Evolutionary conservation across 64 coral and sea anemone genomes (phyloP), one percentile per base, ranked within the genome.

Genomic region (Orbicella faveolata): DNA sequence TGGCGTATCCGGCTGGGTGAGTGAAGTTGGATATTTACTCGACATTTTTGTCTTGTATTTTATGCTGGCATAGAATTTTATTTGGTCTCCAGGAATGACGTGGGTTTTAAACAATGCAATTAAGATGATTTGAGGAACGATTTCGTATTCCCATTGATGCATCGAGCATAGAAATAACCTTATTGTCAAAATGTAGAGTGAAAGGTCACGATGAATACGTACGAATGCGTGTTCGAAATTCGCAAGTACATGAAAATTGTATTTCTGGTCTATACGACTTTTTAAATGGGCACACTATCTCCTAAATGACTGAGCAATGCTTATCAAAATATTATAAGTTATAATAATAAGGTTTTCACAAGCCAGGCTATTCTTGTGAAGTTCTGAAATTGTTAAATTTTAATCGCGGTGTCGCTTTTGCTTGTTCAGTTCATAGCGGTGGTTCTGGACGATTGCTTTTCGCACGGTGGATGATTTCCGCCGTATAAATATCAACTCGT

Each of bases 1-100:
- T 96, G 33, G 97, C 97, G 1, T 99, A 93, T 75, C 94, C 97
- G 3, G 97, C 97, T 6, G 97, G 97, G 97, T 99, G 91, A 91
- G 97, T 87, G 10, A 55, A 9, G 12, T 4, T 55, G 3, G 6
- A 30, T 14, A 1, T 64, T 25, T 36, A 48, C 2, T 23, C 39
- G 70, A 75, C 44, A 25, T 54, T 11, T 55, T 57, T 23, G 44
- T 78, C 20, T 78, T 52, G 23, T 33, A 26, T 26, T 21, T 67
- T 70, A 26, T 70, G 67, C 67, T 26, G 25, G 75, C 75, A 78
- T 52, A 78, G 15, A 37, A 78, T 41, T 33, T 52, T 57, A 33
- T 30, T 59, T 79, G 21, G 16, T 20, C 21, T 34, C 52, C 10
- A 79, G 51, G 77, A 79, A 79, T 79, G 51, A 8, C 77, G 52